Percentiles rank a stretch among this genome's conserved stretches.
phyloP scores from a whole-genome alignment of 1,140 invertebrate genomes.

The Caerostris extrusa region DNA sequence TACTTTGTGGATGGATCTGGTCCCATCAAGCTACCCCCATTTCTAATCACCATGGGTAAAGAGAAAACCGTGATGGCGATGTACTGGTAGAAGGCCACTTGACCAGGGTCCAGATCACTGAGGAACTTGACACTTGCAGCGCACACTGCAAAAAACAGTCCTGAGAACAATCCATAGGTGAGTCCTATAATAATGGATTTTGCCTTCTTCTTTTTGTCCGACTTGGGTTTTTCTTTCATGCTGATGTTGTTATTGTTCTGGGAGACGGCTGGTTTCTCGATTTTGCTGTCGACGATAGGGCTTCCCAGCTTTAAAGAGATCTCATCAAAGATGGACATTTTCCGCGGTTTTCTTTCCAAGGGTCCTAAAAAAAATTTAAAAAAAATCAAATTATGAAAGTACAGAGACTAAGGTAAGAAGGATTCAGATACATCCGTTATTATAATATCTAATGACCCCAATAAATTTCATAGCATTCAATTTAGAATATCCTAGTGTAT shows the following conservation, averaged over 20 bases:
- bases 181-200: constrained; percentile 51
- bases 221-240: background rate
- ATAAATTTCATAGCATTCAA: too few relatives aligned
- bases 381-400: too few relatives aligned
- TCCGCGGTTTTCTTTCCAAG: background rate
- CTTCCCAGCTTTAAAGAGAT: background rate
- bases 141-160: constrained; percentile 92
- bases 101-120: constrained; percentile 90
- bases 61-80: constrained; percentile 91
- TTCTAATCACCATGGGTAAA: constrained; percentile 90
- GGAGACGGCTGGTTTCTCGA: background rate
- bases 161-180: constrained; percentile 83
- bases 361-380: background rate
- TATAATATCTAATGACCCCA: too few relatives aligned
- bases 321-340: constrained; percentile 29
- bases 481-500: too few relatives aligned
- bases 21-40: constrained; percentile 87
- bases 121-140: constrained; percentile 94
- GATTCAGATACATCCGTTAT: too few relatives aligned
- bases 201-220: constrained; percentile 16
- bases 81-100: constrained; percentile 90
- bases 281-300: background rate
- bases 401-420: too few relatives aligned
- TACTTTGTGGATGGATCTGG: constrained; percentile 86
- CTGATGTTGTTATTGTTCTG: background rate